Conservation (phyloP, 2,797 vertebrate genomes). For the Sitta carolinensis region DNA sequence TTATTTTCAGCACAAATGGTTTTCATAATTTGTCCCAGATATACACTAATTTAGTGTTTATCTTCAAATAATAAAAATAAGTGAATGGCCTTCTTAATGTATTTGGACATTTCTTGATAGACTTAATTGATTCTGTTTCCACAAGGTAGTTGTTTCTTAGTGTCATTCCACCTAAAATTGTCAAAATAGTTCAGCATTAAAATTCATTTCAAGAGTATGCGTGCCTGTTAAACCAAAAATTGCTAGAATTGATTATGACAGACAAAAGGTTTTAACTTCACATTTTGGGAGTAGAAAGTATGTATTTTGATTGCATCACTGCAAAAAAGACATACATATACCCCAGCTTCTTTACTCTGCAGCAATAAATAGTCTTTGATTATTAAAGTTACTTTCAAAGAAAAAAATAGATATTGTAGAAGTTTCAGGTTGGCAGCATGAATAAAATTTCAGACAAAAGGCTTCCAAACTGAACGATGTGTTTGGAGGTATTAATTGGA, state of each 20-base stretch:
- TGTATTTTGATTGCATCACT: background rate
- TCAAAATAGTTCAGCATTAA: background rate
- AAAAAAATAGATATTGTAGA: background rate
- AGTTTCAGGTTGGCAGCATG: background rate
- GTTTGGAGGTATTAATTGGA: background rate
- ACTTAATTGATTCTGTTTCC: background rate
- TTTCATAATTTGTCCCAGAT: background rate
- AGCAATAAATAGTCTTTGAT: background rate
- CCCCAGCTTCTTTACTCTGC: background rate
- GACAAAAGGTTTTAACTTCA: background rate
- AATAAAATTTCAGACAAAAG: background rate
- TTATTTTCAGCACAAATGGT: background rate
- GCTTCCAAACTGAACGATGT: background rate
- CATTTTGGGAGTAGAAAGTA: background rate
- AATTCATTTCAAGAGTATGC: background rate
- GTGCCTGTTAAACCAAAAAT: background rate
- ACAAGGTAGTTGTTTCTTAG: background rate
- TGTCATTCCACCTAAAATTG: background rate
- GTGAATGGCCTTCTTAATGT: background rate
- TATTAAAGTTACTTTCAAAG: background rate
- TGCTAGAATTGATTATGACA: background rate
- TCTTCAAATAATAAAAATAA: background rate
- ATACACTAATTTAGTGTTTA: background rate
- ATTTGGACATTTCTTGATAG: background rate
- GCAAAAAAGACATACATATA: background rate